A percentile compares a stretch with the other conserved stretches of the same genome.
Evolutionary conservation across 2,888 invertebrate species (phyloP).

Genomic region (Tetranychus truncatus): DNA sequence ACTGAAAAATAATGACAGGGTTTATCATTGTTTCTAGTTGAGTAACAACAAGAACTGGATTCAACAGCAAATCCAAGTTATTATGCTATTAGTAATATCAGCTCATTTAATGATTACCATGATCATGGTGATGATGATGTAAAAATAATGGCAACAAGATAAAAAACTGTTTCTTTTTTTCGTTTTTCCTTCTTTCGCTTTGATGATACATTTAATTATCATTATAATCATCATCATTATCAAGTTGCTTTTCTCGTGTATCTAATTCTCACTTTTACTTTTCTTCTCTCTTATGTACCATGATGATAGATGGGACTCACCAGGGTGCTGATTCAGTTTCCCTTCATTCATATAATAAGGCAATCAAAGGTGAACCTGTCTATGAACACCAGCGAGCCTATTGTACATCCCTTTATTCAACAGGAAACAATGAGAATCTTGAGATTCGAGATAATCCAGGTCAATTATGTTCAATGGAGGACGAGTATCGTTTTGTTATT

Average conservation of each 20-base stretch:
- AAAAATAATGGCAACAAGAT: slow-evolving; percentile 13
- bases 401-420: slow-evolving; percentile 9
- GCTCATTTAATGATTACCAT: slow-evolving; percentile 12
- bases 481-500: slow-evolving; percentile 7
- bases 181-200: too few relatives aligned
- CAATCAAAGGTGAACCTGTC: slow-evolving; percentile 13
- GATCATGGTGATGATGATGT: slow-evolving; percentile 15
- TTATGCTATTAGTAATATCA: too few relatives aligned
- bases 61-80: too few relatives aligned
- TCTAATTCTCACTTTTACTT: too few relatives aligned
- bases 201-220: too few relatives aligned
- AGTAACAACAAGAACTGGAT: too few relatives aligned
- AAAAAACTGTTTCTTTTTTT: not conserved
- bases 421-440: not conserved
- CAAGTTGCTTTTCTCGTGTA: too few relatives aligned
- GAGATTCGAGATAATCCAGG: not conserved
- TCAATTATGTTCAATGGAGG: not conserved
- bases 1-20: not conserved
- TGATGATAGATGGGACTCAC: slow-evolving; percentile 5
- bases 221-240: too few relatives aligned
- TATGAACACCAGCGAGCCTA: slow-evolving; percentile 10
- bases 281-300: too few relatives aligned
- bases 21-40: too few relatives aligned
- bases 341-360: slow-evolving; percentile 5
- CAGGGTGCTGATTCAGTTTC: slow-evolving; percentile 11